Base-by-base conservation (phyloP, 2,113 vertebrate genomes). In the Hirundichthys speculiger region DNA sequence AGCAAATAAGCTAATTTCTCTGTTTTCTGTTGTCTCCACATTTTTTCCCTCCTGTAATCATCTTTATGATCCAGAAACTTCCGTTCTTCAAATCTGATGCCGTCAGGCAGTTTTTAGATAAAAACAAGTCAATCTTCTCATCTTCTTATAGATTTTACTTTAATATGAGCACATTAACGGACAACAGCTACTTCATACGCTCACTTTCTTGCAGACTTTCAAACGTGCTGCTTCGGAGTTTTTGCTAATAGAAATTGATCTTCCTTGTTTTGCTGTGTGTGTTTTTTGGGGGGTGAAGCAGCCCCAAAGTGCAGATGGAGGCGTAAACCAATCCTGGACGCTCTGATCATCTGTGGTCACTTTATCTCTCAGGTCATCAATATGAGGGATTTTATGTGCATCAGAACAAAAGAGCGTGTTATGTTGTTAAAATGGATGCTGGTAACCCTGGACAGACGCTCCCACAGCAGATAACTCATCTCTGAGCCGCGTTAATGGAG, bases 401-500 rank as follows among this genome's bases (percentile, higher is more conserved):
- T 47, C 6, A 40, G 18, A 69, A 52, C 30, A 47, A 65, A 61
- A 67, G 43, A 47, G 49, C 27, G 38, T 20, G 47, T 69, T 53
- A 57, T 58, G 61, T 41, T 64, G 52, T 76, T 74, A 58, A n/a
- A 53, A 77, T 49, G 50, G 68, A 77, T 64, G 62, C 55, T 53
- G 40, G 24, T 27, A 69, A 39, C 47, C 51, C 34, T 51, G 30
- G 30, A 56, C 6, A 14, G n/a, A 34, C 47, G 47, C 20, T 60
- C 68, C 34, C 73, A 77, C 62, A 81, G 45, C 80, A 75, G 48
- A 68, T 79, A 76, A 78, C 65, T 56, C 53, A 72, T 68, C 58
- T 75, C 58, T 52, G 27, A 73, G 69, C 43, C 46, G 61, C 3
- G 42, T 79, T 88, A 90, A 90, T 90, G 86, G 88, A 84, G 47